Evolutionary conservation across 2,797 vertebrate species (phyloP).

Genomic region (Pantherophis vulpinus): DNA sequence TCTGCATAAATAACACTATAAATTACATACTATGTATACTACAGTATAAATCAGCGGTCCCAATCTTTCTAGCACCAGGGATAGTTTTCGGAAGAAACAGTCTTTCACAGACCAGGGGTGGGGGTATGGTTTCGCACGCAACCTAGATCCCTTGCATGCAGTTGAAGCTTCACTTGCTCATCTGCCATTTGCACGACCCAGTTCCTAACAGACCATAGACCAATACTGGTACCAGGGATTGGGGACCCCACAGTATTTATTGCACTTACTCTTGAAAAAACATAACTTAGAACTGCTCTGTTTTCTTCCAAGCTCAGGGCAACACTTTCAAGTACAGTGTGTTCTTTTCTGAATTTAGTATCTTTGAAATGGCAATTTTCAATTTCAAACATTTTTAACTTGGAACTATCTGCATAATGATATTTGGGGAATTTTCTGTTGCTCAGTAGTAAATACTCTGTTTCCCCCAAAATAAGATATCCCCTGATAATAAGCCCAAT

Average conservation of each 20-base stretch:
- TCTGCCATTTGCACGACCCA: not conserved
- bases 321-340: not conserved
- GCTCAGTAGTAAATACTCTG: not conserved
- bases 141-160: not conserved
- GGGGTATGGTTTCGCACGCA: not conserved
- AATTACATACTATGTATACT: not conserved
- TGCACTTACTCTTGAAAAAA: not conserved
- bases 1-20: not conserved
- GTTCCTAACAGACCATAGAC: not conserved
- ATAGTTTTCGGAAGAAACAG: not conserved
- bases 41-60: not conserved
- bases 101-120: not conserved
- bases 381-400: not conserved
- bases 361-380: not conserved
- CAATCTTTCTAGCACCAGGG: not conserved
- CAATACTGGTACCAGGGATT: not conserved
- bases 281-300: not conserved
- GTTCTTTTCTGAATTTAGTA: not conserved
- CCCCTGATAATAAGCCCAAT: too few species aligned
- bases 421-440: not conserved
- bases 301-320: not conserved
- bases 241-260: not conserved
- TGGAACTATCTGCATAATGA: not conserved
- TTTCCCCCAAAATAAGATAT: too few species aligned
- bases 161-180: not conserved